phyloP scores from a whole-genome alignment of 2,113 vertebrate genomes.

The Dasyurus viverrinus region DNA sequence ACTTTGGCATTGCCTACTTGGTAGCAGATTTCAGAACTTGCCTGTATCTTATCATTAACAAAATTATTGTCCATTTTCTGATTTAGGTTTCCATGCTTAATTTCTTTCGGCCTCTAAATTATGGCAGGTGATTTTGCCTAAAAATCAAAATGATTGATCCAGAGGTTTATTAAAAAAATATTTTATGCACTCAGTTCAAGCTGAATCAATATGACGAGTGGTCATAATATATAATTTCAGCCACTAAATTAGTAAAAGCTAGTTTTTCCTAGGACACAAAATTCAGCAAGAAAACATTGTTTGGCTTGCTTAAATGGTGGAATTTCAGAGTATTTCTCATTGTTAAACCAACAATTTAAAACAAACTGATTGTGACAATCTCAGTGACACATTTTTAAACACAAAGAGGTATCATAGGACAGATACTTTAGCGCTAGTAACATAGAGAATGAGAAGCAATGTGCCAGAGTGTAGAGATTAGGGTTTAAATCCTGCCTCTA shows the following conservation, averaged over 20 bases:
- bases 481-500: background rate
- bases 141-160: constrained; percentile 59
- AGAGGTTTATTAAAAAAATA: constrained; percentile 53
- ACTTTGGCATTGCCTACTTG: background rate
- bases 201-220: constrained; percentile 25
- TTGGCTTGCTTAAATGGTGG: background rate
- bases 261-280: constrained; percentile 45
- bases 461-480: background rate
- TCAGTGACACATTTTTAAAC: background rate
- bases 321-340: background rate
- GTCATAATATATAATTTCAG: constrained; percentile 63
- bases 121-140: constrained; percentile 5
- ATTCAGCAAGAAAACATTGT: constrained; percentile 31
- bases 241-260: constrained; percentile 69
- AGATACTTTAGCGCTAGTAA: background rate
- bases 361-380: background rate
- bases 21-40: background rate
- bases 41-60: background rate
- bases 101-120: background rate
- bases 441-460: background rate
- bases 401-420: background rate
- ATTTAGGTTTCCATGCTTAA: background rate
- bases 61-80: background rate
- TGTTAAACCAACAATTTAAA: background rate
- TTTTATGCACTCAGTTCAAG: constrained; percentile 61